phyloP scores from a whole-genome alignment of 2,113 vertebrate species.

The Nycticryphes semicollaris region DNA sequence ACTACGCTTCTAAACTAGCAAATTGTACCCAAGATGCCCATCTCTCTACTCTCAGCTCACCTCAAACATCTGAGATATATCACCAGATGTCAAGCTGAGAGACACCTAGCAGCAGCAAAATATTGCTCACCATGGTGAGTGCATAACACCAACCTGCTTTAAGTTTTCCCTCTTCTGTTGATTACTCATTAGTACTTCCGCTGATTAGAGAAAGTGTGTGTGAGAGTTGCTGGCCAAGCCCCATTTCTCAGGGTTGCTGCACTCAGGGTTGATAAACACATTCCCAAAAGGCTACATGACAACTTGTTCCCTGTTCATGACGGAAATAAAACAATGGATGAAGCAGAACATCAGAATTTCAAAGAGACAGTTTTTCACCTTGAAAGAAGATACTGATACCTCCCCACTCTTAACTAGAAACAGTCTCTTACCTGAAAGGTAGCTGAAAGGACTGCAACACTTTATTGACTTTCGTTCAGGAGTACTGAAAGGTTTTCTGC shows the following conservation, averaged over 20 bases:
- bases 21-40: constrained; percentile 23
- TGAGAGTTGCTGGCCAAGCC: background rate
- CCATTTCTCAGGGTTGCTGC: background rate
- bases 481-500: background rate
- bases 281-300: background rate
- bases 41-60: background rate
- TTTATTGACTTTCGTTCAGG: background rate
- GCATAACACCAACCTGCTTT: background rate
- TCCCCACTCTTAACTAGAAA: background rate
- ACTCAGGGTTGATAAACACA: background rate
- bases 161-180: background rate
- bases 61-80: background rate
- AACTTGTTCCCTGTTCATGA: background rate
- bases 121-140: background rate
- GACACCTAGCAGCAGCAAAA: background rate
- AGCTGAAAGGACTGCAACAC: background rate
- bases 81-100: constrained; percentile 11
- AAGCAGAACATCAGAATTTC: background rate
- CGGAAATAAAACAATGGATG: background rate
- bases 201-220: background rate
- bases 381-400: background rate
- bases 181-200: background rate
- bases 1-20: background rate
- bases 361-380: background rate
- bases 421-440: background rate